Evolutionary conservation across 2,113 vertebrate species (phyloP).

Genomic region (Psittacus erithacus): DNA sequence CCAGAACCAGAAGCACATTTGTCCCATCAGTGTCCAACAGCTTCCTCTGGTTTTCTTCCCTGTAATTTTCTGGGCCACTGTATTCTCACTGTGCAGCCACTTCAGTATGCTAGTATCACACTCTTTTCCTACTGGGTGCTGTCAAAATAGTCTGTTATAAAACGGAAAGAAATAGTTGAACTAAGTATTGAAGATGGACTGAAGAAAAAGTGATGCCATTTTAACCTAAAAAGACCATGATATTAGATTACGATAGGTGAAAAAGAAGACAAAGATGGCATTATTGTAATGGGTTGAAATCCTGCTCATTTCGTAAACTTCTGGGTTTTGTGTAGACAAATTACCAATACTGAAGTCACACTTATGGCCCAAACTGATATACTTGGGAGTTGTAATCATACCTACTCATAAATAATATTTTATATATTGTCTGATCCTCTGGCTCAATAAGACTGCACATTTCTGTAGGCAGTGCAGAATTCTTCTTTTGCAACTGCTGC

Average conservation of each 20-base stretch:
- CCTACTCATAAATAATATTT: not conserved
- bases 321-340: not conserved
- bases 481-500: not conserved
- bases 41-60: not conserved
- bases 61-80: not conserved
- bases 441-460: not conserved
- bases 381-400: not conserved
- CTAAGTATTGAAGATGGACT: not conserved
- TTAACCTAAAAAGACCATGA: not conserved
- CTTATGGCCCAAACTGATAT: not conserved
- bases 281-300: not conserved
- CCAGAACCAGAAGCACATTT: not conserved
- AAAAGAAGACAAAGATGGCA: not conserved
- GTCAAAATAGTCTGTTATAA: not conserved
- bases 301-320: not conserved
- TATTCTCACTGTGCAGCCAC: not conserved
- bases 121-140: not conserved
- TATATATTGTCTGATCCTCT: not conserved
- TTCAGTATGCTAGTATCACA: not conserved
- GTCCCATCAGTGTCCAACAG: not conserved
- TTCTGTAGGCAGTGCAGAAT: not conserved
- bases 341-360: not conserved
- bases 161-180: not conserved
- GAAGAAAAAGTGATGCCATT: not conserved
- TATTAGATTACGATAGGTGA: not conserved